These are phyloP conservation scores for Theonella swinhoei DNA, from an alignment of 37 sponge, comb jelly and placozoan species.

Conservation along the genomic window DNA sequence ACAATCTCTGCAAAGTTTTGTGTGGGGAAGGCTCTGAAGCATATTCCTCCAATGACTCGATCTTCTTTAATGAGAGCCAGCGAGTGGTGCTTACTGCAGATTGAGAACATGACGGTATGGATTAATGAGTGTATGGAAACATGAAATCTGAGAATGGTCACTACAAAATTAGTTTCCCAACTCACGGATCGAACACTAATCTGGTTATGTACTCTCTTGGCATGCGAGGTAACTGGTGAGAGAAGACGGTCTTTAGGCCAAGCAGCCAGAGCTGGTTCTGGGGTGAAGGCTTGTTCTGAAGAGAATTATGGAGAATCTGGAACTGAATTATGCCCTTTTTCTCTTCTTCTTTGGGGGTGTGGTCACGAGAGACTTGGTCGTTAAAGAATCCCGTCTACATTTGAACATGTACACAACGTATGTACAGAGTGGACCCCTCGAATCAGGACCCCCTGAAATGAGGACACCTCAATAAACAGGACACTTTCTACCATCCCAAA, in stretches of 20 bases:
- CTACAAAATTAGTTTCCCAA: background rate
- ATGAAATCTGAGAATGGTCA: no score
- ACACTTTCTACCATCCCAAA: no score
- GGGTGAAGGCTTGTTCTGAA: conserved; percentile 43
- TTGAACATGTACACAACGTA: no score
- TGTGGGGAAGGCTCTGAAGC: conserved; percentile 90
- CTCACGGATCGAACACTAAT: conserved; percentile 93
- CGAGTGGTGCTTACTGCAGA: conserved; percentile 82
- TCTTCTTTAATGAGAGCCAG: conserved; percentile 93
- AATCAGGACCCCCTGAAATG: background rate
- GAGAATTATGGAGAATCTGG: conserved; percentile 75
- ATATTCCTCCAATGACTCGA: conserved; percentile 90
- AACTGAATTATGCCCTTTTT: conserved; percentile 67
- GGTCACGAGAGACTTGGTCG: conserved; percentile 88
- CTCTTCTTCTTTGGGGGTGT: conserved; percentile 85
- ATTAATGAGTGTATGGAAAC: background rate
- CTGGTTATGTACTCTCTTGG: conserved; percentile 98
- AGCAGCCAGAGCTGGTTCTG: conserved; percentile 90
- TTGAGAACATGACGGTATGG: no score
- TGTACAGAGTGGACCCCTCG: background rate
- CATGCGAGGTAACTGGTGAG: conserved; percentile 94
- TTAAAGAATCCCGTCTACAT: conserved; percentile 68
- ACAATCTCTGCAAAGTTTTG: conserved; percentile 97
- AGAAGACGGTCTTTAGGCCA: conserved; percentile 81
- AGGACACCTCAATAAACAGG: no score